A percentile compares a stretch with the other conserved stretches of the same genome.
Evolutionary conservation across 2,113 vertebrate species (phyloP).

Genomic region (Hemiprocne comata): DNA sequence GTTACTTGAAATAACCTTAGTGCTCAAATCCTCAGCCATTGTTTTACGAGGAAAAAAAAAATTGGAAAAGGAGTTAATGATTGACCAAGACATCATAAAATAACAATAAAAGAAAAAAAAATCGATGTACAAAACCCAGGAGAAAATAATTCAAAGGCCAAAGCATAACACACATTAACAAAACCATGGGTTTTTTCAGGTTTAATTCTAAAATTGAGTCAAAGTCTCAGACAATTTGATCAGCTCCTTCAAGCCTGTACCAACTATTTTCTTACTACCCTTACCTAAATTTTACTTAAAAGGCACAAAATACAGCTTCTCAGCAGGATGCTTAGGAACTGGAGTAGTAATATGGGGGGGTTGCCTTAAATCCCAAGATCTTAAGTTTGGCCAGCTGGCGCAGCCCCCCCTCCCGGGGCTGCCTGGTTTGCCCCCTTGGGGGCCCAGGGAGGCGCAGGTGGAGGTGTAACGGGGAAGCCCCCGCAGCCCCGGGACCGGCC

Average conservation of each 20-base stretch:
- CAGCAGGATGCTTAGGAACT: background rate
- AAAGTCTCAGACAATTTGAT: too few relatives aligned
- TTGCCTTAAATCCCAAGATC: background rate
- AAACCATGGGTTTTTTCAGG: background rate
- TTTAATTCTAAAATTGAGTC: background rate
- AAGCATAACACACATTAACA: background rate
- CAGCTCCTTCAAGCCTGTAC: rapidly evolving
- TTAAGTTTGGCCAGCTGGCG: too few relatives aligned
- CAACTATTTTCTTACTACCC: background rate
- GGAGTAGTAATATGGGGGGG: too few relatives aligned
- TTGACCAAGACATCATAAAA: background rate
- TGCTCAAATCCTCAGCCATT: background rate
- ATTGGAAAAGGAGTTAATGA: background rate
- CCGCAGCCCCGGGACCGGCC: rapidly evolving
- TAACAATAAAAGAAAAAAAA: background rate
- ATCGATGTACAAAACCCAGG: background rate
- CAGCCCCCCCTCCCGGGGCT: rapidly evolving
- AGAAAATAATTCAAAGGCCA: background rate
- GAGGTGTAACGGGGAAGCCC: rapidly evolving
- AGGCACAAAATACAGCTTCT: background rate
- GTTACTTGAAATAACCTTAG: background rate
- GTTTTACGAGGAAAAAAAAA: background rate
- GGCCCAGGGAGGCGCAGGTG: rapidly evolving
- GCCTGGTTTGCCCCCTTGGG: rapidly evolving
- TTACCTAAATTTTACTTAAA: background rate